phyloP scores from a whole-genome alignment of 2,797 vertebrate genomes.

The Melanotaenia maccullochi region DNA sequence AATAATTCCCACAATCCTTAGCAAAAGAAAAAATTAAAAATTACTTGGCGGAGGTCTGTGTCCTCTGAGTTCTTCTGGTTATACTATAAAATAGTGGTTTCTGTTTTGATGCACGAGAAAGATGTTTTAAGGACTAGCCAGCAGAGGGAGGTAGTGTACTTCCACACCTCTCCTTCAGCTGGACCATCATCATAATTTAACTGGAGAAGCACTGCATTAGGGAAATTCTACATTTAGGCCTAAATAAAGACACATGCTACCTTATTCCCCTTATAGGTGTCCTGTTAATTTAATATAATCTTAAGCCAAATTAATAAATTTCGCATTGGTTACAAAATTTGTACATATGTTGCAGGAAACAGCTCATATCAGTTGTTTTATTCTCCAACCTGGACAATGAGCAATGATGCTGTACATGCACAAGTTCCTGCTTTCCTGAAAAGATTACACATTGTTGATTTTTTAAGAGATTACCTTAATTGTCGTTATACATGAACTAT shows the following conservation, averaged over 20 bases:
- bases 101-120: slow-evolving; percentile 2
- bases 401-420: background rate
- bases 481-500: background rate
- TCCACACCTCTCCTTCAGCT: slow-evolving; percentile 12
- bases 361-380: background rate
- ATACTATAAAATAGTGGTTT: background rate
- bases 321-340: background rate
- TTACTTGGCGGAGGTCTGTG: no score
- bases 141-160: slow-evolving; percentile 73
- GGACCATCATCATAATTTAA: slow-evolving; percentile 18
- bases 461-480: background rate
- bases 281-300: background rate
- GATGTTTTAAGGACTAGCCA: slow-evolving; percentile 41
- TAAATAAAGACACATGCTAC: background rate
- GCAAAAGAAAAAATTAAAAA: no score
- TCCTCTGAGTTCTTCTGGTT: no score
- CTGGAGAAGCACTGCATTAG: background rate
- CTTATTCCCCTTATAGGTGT: background rate
- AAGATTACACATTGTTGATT: background rate
- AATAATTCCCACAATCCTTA: no score
- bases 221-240: background rate
- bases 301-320: background rate
- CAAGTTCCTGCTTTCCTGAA: background rate
- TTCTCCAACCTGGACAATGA: background rate
- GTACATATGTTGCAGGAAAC: background rate